phyloP scores from a whole-genome alignment of 2,888 invertebrate species.

The Trisateles emortualis region DNA sequence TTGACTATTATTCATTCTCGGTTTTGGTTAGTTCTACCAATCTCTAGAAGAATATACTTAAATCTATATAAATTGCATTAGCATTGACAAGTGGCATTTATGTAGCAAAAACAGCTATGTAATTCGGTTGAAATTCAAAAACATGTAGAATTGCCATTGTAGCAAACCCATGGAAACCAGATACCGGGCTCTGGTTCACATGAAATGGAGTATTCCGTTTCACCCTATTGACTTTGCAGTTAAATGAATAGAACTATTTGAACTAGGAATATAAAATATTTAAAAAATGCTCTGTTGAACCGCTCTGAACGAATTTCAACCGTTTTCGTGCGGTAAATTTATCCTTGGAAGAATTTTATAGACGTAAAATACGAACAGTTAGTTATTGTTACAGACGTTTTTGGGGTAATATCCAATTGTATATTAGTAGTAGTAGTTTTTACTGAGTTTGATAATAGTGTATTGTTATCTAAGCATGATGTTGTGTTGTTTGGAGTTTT shows the following conservation, averaged over 20 bases:
- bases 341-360: conserved; percentile 22
- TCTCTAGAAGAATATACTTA: too few relatives aligned
- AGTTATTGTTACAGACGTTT: conserved; percentile 22
- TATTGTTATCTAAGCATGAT: conserved; percentile 15
- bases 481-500: conserved; percentile 16
- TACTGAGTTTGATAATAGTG: not conserved
- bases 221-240: conserved; percentile 52
- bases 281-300: conserved; percentile 23
- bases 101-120: too few relatives aligned
- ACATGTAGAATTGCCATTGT: too few relatives aligned
- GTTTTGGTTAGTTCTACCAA: too few relatives aligned
- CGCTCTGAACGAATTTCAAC: conserved; percentile 12
- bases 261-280: conserved; percentile 41
- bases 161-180: conserved; percentile 20
- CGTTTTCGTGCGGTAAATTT: conserved; percentile 21
- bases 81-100: too few relatives aligned
- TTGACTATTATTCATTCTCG: too few relatives aligned
- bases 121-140: too few relatives aligned
- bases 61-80: too few relatives aligned
- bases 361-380: conserved; percentile 17
- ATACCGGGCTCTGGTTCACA: conserved; percentile 41
- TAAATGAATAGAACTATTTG: conserved; percentile 40
- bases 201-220: conserved; percentile 36
- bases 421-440: conserved; percentile 4
- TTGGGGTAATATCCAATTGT: conserved; percentile 17